Evolutionary conservation across 2,797 vertebrate genomes (phyloP).

Genomic region (Leuciscus waleckii): DNA sequence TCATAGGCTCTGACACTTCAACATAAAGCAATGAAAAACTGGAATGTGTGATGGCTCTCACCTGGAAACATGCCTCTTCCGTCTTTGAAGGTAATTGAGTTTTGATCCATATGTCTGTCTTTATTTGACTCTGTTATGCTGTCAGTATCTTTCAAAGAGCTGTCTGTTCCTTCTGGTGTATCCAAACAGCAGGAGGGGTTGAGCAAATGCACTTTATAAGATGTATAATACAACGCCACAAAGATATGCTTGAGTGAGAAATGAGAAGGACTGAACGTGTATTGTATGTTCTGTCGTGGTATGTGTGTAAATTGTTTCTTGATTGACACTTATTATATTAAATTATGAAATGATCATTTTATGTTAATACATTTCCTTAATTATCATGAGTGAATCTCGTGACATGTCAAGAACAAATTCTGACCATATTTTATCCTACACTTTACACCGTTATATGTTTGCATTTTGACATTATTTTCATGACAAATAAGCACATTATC

Average conservation of each 20-base stretch:
- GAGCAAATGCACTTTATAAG: conserved; percentile 30
- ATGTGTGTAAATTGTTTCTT: neutral
- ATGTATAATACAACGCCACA: conserved; percentile 18
- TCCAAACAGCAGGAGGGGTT: conserved; percentile 18
- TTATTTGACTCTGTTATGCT: conserved; percentile 48
- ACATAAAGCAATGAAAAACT: conserved; percentile 12
- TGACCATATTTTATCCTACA: neutral
- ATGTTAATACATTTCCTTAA: neutral
- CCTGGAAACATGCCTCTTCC: conserved; percentile 25
- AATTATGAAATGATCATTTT: neutral
- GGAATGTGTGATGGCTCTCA: conserved; percentile 29
- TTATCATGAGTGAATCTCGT: neutral
- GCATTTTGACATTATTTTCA: neutral
- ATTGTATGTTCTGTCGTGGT: neutral
- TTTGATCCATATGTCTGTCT: conserved; percentile 47
- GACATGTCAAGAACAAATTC: neutral
- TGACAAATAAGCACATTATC: neutral
- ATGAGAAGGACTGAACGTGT: neutral
- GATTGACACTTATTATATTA: neutral
- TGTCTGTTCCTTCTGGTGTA: conserved; percentile 45
- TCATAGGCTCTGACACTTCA: conserved; percentile 16
- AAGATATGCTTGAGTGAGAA: neutral
- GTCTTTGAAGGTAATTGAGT: conserved; percentile 33
- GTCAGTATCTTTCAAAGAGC: conserved; percentile 46
- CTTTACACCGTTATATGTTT: no score